Percentiles rank a stretch among this genome's conserved stretches.
Conservation (phyloP, 2,888 invertebrate genomes). For the Seira ritae region DNA sequence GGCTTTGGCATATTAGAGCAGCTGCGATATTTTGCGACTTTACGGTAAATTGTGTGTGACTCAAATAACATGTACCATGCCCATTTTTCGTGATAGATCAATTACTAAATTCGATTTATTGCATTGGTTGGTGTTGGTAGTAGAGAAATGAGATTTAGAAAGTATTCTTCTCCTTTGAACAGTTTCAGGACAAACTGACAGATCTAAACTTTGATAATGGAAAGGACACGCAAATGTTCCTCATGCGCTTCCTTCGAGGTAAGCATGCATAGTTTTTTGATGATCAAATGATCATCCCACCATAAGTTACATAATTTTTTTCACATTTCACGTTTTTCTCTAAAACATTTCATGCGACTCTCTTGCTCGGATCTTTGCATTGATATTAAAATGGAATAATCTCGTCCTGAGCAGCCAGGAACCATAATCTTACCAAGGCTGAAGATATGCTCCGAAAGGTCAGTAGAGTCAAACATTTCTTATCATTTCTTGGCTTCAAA, state of each 20-base stretch:
- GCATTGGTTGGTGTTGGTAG: no score
- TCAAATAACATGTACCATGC: no score
- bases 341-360: no score
- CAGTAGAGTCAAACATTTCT: constrained; percentile 7
- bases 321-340: no score
- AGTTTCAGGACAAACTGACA: constrained; percentile 58
- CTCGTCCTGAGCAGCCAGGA: constrained; percentile 69
- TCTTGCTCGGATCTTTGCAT: no score
- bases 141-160: constrained; percentile 7
- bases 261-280: constrained; percentile 9
- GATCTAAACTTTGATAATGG: constrained; percentile 62
- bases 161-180: background rate
- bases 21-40: no score
- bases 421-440: constrained; percentile 65
- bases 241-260: constrained; percentile 69
- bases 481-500: background rate
- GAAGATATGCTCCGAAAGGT: constrained; percentile 72
- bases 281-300: no score
- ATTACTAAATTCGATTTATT: no score
- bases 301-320: constrained; percentile 1
- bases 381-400: background rate
- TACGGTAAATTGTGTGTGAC: no score
- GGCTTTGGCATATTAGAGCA: no score
- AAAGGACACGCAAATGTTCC: constrained; percentile 59
- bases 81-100: background rate